phyloP scores from a whole-genome alignment of 1,140 invertebrate genomes.

The Branchinecta lynchi region DNA sequence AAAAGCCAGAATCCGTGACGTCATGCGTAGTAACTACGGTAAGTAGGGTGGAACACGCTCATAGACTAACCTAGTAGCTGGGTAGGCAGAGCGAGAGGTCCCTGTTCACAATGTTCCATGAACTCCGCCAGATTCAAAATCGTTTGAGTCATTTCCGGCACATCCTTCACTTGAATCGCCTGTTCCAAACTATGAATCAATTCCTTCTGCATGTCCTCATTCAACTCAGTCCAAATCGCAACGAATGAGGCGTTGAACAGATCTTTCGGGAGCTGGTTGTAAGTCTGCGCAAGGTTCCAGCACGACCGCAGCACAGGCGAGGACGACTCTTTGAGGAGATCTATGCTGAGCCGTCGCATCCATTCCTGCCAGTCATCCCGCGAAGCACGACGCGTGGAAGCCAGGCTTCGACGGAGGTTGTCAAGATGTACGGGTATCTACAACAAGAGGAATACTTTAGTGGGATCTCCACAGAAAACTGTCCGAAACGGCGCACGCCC shows the following conservation, averaged over 20 bases:
- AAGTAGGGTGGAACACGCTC: too few species aligned
- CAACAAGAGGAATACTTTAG: background rate
- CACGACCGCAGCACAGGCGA: conserved; percentile 83
- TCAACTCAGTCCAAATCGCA: conserved; percentile 94
- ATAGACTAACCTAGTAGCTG: conserved; percentile 45
- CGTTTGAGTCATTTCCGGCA: conserved; percentile 93
- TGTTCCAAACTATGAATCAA: conserved; percentile 72
- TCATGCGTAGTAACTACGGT: too few species aligned
- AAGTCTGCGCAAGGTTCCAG: conserved; percentile 77
- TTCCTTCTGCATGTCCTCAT: conserved; percentile 61
- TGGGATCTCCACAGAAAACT: too few species aligned
- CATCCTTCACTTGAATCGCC: conserved; percentile 66
- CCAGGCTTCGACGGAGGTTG: conserved; percentile 75
- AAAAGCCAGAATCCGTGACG: too few species aligned
- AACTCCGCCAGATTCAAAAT: conserved; percentile 96
- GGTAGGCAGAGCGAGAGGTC: conserved; percentile 74
- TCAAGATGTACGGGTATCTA: conserved; percentile 59
- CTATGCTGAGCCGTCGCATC: conserved; percentile 76
- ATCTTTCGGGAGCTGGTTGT: conserved; percentile 81
- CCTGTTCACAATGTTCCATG: conserved; percentile 95
- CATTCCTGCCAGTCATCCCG: conserved; percentile 99
- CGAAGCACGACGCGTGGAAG: conserved; percentile 70
- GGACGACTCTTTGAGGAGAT: conserved; percentile 85
- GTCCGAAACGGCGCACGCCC: too few species aligned
- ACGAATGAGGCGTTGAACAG: conserved; percentile 98